phyloP scores from a whole-genome alignment of 2,797 vertebrate species.

The Artibeus jamaicensis region DNA sequence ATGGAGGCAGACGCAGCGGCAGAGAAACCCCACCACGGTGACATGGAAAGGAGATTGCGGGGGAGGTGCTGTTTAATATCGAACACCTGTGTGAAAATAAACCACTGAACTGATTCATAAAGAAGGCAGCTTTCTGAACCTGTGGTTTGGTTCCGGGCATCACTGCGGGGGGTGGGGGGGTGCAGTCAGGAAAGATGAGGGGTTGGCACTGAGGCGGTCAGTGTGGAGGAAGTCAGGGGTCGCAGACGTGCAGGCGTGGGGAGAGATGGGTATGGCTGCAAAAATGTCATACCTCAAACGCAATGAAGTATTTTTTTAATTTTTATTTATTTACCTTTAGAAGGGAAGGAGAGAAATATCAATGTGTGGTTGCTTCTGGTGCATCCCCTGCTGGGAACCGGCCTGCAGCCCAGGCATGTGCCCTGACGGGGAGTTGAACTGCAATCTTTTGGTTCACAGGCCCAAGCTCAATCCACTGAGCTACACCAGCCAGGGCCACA shows the following conservation, averaged over 20 bases:
- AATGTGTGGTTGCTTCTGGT: too few species aligned
- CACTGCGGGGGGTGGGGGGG: neutral
- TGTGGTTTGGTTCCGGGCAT: neutral
- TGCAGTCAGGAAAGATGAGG: neutral
- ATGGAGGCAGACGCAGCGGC: neutral
- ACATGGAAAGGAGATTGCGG: neutral
- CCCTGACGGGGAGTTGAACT: too few species aligned
- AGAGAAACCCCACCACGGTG: neutral
- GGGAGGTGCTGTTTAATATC: neutral
- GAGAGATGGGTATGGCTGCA: neutral
- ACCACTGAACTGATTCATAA: neutral
- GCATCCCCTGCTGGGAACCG: too few species aligned
- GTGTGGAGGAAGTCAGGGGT: neutral
- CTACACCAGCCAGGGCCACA: neutral
- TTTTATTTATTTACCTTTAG: too few species aligned
- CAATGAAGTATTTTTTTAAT: neutral
- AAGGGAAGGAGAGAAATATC: too few species aligned
- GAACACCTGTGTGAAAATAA: neutral
- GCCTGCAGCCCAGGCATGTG: too few species aligned
- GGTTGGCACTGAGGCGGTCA: neutral
- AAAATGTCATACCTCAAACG: neutral
- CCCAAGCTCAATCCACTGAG: too few species aligned
- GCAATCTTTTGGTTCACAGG: too few species aligned
- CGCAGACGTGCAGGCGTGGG: neutral
- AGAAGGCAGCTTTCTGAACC: neutral